These are phyloP conservation scores for Nilaparvata lugens DNA, from an alignment of 1,140 invertebrate species.

Conservation along the genomic window DNA sequence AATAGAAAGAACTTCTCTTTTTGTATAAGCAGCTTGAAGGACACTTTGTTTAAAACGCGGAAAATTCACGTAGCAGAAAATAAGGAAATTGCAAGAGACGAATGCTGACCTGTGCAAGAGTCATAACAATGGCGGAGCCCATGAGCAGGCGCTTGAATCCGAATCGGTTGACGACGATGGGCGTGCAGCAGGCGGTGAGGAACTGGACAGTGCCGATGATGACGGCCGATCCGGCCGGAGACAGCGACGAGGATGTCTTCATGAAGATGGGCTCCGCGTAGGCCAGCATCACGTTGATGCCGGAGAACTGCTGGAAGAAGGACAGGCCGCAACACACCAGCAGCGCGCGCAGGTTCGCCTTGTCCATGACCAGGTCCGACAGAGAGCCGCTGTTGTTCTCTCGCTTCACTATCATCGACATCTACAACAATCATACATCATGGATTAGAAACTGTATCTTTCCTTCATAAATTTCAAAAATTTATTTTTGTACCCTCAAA, in stretches of 20 bases:
- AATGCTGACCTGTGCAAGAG: neutral
- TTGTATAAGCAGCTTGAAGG: no score
- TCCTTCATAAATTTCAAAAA: no score
- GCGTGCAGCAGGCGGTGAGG: slow-evolving; percentile 5
- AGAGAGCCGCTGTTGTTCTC: slow-evolving; percentile 35
- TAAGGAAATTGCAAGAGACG: no score
- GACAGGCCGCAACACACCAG: neutral
- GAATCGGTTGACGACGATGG: slow-evolving; percentile 11
- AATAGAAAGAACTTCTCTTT: no score
- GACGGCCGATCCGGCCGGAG: neutral
- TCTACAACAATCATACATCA: neutral
- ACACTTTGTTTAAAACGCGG: no score
- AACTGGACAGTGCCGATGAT: slow-evolving; percentile 3
- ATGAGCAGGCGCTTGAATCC: slow-evolving; percentile 6
- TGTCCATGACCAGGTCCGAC: neutral
- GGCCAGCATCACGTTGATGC: slow-evolving; percentile 9
- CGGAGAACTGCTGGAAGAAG: slow-evolving; percentile 8
- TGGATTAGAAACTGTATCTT: no score
- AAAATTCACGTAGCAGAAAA: no score
- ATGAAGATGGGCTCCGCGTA: slow-evolving; percentile 11
- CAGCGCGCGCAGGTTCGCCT: neutral
- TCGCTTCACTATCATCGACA: slow-evolving; percentile 32
- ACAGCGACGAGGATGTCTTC: neutral
- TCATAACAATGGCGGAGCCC: neutral
- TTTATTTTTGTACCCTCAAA: no score